Evolutionary conservation across 2,113 vertebrate genomes (phyloP), one percentile per base, ranked within the genome.

Genomic region (Heterotilapia buettikoferi): DNA sequence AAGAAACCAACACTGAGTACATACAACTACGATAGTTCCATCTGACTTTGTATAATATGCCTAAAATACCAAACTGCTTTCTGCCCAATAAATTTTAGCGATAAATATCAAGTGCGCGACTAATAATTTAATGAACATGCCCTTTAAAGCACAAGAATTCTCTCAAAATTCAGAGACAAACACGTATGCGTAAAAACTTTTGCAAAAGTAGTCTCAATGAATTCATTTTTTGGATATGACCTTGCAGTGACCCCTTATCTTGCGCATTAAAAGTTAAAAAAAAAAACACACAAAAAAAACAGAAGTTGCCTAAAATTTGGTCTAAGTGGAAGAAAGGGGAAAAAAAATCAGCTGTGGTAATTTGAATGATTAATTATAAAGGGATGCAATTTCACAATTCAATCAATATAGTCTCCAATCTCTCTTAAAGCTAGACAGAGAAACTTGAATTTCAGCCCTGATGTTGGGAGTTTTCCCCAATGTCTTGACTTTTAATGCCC

Each of bases 61-160:
- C 56, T 86, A 84, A 84, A 90, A 89, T 61, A 76, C 24, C 38
- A 85, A 36, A 56, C 66, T 71, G 24, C 29, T 12, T 83, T 80
- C 61, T 26, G 21, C 9, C 36, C 12, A 6, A 71, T 31, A 80
- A 24, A 9, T 57, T 84, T 84, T 10, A 19, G 9, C 38, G 31
- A 85, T 83, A 85, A 82, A 87, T 82, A 88, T 31, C 18, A 88
- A 82, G 63, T 83, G 81, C 86, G 29, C 31, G 86, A 83, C 88
- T 82, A 80, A 85, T 76, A 84, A 88, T 33, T 79, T 9, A 66
- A 52, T 24, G 83, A 47, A 84, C 19, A 52, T 61, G 66, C 61
- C 6, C 29, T 73, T 54, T 26, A 50, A 56, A 85, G 84, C 50
- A 79, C 66, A 33, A 66, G 7, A 86, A 6, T 7, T 7, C 52